Percentiles rank a stretch among this genome's conserved stretches.
phyloP scores from a whole-genome alignment of 2,888 invertebrate species.

The Heteropelma amictum region DNA sequence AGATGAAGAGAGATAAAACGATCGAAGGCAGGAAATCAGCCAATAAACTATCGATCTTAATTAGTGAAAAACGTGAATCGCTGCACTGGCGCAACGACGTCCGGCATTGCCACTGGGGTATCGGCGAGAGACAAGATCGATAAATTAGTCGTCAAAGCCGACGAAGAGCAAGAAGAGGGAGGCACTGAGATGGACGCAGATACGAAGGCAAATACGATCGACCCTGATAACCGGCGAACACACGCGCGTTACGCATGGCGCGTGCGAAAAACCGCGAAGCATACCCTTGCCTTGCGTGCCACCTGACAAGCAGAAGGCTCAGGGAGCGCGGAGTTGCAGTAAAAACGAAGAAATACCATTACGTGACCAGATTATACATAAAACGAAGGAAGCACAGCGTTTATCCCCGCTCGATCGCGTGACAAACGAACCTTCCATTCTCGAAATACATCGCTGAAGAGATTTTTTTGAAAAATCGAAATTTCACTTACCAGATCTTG shows the following conservation, averaged over 20 bases:
- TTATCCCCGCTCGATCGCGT: constrained; percentile 59
- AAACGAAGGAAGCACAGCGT: constrained; percentile 51
- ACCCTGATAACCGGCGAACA: constrained; percentile 31
- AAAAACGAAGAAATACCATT: constrained; percentile 24
- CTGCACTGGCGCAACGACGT: constrained; percentile 22
- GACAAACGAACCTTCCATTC: constrained; percentile 49
- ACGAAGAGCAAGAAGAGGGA: constrained; percentile 2
- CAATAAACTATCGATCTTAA: constrained; percentile 59
- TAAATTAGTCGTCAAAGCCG: constrained; percentile 50
- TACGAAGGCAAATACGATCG: constrained; percentile 49
- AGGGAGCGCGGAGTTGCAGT: constrained; percentile 29
- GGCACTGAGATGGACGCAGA: constrained; percentile 36
- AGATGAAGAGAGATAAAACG: neutral
- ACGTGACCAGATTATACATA: constrained; percentile 33
- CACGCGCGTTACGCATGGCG: constrained; percentile 33
- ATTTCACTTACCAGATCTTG: neutral
- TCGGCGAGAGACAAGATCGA: constrained; percentile 40
- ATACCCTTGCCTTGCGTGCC: constrained; percentile 56
- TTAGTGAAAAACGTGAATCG: constrained; percentile 53
- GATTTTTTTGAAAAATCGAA: neutral
- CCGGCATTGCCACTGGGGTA: constrained; percentile 31
- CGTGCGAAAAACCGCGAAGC: constrained; percentile 50
- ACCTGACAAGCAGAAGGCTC: constrained; percentile 49
- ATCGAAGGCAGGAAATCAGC: constrained; percentile 34
- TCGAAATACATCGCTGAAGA: constrained; percentile 23